These are phyloP conservation scores for Centroberyx gerrardi DNA, from an alignment of 2,797 vertebrate species.

Conservation along the genomic window DNA sequence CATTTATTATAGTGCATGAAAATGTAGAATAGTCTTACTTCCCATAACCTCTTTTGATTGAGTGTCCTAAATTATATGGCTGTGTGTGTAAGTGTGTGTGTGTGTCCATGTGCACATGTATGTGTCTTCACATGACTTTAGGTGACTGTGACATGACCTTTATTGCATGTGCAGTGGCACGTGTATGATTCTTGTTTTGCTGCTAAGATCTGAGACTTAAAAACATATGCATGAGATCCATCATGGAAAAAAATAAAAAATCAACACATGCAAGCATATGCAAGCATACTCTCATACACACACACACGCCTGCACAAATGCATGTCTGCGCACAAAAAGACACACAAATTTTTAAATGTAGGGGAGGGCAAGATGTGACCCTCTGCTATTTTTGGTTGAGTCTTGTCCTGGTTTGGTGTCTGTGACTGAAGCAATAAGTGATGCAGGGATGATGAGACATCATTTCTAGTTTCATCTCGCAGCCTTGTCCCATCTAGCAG, in stretches of 20 bases:
- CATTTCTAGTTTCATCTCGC: constrained; percentile 54
- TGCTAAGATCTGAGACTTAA: background rate
- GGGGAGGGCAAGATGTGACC: constrained; percentile 29
- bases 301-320: constrained; percentile 7
- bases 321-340: constrained; percentile 24
- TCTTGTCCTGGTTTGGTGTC: constrained; percentile 50
- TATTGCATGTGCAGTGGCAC: background rate
- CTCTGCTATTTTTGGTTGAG: constrained; percentile 56
- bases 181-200: background rate
- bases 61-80: no score
- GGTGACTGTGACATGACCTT: background rate
- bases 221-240: background rate
- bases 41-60: no score
- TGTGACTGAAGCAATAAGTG: constrained; percentile 66
- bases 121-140: background rate
- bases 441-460: constrained; percentile 57
- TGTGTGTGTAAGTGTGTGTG: no score
- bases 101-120: no score
- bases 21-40: no score
- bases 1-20: no score
- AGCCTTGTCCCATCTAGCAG: constrained; percentile 26
- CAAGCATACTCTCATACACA: background rate
- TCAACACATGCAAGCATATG: background rate
- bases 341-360: constrained; percentile 27
- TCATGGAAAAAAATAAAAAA: constrained; percentile 10